These are phyloP conservation scores for Lepidonotus clava DNA, from an alignment of 2,888 invertebrate genomes.

Conservation along the genomic window DNA sequence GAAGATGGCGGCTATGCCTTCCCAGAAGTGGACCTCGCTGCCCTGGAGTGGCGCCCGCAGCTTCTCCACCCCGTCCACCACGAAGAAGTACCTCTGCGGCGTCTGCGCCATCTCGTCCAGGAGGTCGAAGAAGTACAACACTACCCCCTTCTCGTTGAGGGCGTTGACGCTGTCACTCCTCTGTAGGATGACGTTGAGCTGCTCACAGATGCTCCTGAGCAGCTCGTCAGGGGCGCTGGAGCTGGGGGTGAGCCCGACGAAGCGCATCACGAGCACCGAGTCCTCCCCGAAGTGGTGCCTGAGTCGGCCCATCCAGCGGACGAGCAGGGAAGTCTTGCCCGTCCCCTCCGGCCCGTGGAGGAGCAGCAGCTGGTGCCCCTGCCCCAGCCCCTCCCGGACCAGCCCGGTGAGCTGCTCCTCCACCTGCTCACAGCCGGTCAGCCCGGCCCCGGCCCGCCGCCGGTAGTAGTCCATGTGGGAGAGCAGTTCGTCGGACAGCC, in stretches of 20 bases:
- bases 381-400: background rate
- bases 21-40: slow-evolving; percentile 27
- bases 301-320: background rate
- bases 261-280: slow-evolving; percentile 52
- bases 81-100: slow-evolving; percentile 23
- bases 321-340: slow-evolving; percentile 55
- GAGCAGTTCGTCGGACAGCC: background rate
- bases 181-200: slow-evolving; percentile 52
- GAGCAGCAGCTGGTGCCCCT: slow-evolving; percentile 56
- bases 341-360: slow-evolving; percentile 56
- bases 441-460: background rate
- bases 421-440: background rate
- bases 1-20: slow-evolving; percentile 52
- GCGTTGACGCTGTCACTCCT: background rate
- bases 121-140: slow-evolving; percentile 36
- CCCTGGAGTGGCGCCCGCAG: slow-evolving; percentile 26
- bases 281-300: slow-evolving; percentile 42
- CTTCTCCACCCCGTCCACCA: slow-evolving; percentile 52
- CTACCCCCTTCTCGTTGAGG: background rate
- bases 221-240: slow-evolving; percentile 39
- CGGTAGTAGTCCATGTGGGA: background rate
- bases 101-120: background rate
- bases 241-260: slow-evolving; percentile 47
- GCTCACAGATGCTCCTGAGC: slow-evolving; percentile 57
- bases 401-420: background rate